Conservation (phyloP, 2,888 invertebrate species). For the Napeogenes sylphis region DNA sequence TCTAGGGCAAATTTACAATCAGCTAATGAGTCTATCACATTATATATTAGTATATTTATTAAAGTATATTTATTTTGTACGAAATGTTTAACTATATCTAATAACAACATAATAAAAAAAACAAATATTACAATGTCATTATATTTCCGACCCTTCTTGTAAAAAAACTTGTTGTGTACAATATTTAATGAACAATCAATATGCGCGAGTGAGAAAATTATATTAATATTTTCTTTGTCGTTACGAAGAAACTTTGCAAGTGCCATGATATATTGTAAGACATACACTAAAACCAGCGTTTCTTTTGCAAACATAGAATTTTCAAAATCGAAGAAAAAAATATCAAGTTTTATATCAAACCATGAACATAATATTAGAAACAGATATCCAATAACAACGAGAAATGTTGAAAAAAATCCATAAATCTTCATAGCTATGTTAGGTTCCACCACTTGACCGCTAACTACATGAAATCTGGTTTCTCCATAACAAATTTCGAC, state of each 20-base stretch:
- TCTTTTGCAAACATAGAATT: too few species aligned
- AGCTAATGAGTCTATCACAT: slow-evolving; percentile 6
- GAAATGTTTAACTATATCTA: background rate
- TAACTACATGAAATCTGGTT: slow-evolving; percentile 7
- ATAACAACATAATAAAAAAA: slow-evolving; percentile 7
- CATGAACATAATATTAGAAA: background rate
- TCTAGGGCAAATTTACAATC: slow-evolving; percentile 21
- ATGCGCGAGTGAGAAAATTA: too few species aligned
- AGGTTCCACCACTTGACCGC: slow-evolving; percentile 6
- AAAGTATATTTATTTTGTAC: background rate
- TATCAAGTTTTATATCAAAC: too few species aligned
- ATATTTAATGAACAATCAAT: slow-evolving; percentile 19
- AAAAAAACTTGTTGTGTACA: slow-evolving; percentile 2
- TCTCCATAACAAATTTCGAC: slow-evolving; percentile 15
- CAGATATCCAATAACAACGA: background rate
- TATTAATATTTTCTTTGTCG: too few species aligned
- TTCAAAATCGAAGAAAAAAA: too few species aligned
- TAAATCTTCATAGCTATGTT: slow-evolving; percentile 5
- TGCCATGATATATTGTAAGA: too few species aligned
- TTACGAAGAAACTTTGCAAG: too few species aligned
- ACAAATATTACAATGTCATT: slow-evolving; percentile 7
- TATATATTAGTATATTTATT: background rate
- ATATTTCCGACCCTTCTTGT: slow-evolving; percentile 4
- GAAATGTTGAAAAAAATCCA: background rate
- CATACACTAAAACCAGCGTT: too few species aligned